Conservation (phyloP, 2,797 vertebrate species). For the Mormyrops boulengeri region DNA sequence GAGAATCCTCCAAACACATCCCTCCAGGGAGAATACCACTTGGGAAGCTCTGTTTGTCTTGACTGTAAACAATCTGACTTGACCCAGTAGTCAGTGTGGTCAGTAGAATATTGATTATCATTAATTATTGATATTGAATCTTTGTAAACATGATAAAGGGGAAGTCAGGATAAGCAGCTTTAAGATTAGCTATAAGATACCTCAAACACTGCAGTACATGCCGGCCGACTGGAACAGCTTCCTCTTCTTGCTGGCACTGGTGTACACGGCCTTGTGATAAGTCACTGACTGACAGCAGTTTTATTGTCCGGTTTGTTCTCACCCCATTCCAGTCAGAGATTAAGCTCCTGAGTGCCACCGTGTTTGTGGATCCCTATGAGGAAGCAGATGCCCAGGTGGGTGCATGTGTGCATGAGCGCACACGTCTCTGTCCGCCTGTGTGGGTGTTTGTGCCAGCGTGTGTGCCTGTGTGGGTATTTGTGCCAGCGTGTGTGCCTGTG, state of each 20-base stretch:
- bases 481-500: background rate
- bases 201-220: background rate
- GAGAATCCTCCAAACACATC: background rate
- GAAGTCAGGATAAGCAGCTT: constrained; percentile 1
- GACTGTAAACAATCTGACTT: background rate
- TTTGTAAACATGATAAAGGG: background rate
- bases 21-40: background rate
- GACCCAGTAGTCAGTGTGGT: background rate
- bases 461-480: background rate
- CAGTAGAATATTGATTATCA: background rate
- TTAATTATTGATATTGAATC: background rate
- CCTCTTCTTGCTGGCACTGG: background rate
- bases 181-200: background rate
- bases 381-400: constrained; percentile 89
- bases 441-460: background rate
- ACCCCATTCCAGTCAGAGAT: constrained; percentile 73
- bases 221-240: background rate
- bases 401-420: constrained; percentile 7
- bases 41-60: background rate
- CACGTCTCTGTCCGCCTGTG: background rate
- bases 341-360: constrained; percentile 66
- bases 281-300: background rate
- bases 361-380: constrained; percentile 94
- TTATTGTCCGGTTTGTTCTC: background rate
- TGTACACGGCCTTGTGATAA: background rate